Base-by-base conservation (phyloP, 2,113 vertebrate genomes). In the Mustela nigripes region DNA sequence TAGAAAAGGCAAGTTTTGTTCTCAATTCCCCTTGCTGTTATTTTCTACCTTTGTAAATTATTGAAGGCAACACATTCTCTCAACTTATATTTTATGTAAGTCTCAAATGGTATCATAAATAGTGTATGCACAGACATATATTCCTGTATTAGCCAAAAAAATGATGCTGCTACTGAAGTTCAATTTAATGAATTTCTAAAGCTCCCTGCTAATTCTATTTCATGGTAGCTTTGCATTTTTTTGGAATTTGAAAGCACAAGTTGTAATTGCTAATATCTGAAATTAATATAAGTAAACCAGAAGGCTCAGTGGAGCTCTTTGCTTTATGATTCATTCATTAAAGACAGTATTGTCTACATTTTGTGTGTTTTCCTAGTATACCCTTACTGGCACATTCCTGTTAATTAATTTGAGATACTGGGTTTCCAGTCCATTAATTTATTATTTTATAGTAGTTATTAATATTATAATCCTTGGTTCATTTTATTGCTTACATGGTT, bases 51-150 rank as follows among this genome's bases (percentile, higher is more conserved):
- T 95, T 95, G 62, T 98, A 87, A 98, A 95, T 97, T 98, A 97
- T 97, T 97, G 89, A 97, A 94, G 67, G 91, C 92, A 95, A 90
- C 87, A 87, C 50, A 95, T 93, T 97, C 93, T 97, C 97, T 98
- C 90, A 95, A 98, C 98, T 97, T 98, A 96, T 96, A 97, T 97
- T 98, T 98, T 97, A 96, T 97, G 58, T 96, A 84, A 95, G 89
- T 98, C 94, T 97, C 97, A 98, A 97, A 96, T 95, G 83, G 26
- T 92, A 92, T 97, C 92, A 95, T 98, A 97, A 97, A 97, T 97
- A 97, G 82, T 96, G 42, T 83, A 97, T 92, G 87, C n/a, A 83
- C 45, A 89, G 84, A 92, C 82, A 87, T 82, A 87, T 42, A 91
- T 97, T 95, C 82, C 82, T 95, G 48, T 95, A 94, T 97, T 98